phyloP scores from a whole-genome alignment of 2,888 invertebrate genomes.

The Limnephilus auricula region DNA sequence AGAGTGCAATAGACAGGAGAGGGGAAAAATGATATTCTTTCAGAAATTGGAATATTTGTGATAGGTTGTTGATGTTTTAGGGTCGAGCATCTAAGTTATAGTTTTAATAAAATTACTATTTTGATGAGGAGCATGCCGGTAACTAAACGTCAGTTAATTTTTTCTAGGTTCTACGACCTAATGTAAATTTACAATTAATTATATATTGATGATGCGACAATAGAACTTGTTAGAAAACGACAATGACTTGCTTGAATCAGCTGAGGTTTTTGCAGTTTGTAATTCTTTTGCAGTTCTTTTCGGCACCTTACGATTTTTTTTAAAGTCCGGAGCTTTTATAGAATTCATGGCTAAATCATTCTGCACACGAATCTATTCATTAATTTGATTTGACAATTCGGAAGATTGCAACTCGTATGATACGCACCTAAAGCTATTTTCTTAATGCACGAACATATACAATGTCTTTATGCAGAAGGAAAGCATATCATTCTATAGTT shows the following conservation, averaged over 20 bases:
- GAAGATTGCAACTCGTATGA: not conserved
- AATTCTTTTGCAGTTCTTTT: not conserved
- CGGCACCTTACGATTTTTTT: not conserved
- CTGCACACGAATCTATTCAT: not conserved
- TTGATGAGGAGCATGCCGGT: not conserved
- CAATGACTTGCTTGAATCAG: not conserved
- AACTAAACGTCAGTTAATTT: not conserved
- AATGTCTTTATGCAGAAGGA: not conserved
- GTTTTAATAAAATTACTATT: not conserved
- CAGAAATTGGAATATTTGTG: not conserved
- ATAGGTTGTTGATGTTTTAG: not conserved
- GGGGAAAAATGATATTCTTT: not conserved
- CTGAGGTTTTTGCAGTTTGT: not conserved
- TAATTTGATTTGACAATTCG: not conserved
- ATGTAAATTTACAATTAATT: not conserved
- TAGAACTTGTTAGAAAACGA: too few species aligned
- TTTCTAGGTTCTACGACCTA: not conserved
- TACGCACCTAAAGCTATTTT: not conserved
- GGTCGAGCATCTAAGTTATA: slow-evolving; percentile 2
- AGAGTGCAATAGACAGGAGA: not conserved
- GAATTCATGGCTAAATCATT: not conserved
- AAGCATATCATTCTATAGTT: not conserved
- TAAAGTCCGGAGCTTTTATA: not conserved
- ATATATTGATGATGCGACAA: not conserved
- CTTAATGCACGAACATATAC: too few species aligned